These are phyloP conservation scores for Halesus radiatus DNA, from an alignment of 1,140 invertebrate genomes.

Conservation along the genomic window DNA sequence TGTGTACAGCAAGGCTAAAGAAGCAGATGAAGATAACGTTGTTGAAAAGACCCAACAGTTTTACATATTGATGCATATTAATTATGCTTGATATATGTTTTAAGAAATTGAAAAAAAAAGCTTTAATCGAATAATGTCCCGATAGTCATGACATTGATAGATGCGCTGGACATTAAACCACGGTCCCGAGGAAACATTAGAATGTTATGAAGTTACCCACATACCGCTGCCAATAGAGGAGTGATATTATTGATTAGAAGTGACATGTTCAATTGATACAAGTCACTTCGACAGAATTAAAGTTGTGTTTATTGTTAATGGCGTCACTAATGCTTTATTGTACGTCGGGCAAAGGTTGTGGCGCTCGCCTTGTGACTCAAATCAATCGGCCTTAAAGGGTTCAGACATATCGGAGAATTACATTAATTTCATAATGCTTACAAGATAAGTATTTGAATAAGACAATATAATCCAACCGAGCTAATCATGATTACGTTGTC, in stretches of 20 bases:
- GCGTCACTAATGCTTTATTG: neutral
- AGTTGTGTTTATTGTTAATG: neutral
- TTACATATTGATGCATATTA: neutral
- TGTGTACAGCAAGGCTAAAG: too few relatives aligned
- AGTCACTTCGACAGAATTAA: slow-evolving; percentile 7
- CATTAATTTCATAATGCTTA: too few relatives aligned
- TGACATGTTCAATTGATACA: slow-evolving; percentile 55
- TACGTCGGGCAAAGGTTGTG: slow-evolving; percentile 8
- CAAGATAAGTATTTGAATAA: too few relatives aligned
- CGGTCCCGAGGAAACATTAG: too few relatives aligned
- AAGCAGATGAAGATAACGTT: too few relatives aligned
- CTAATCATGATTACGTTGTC: too few relatives aligned
- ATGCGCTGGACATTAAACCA: too few relatives aligned
- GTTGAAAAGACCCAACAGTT: too few relatives aligned
- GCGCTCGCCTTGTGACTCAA: neutral
- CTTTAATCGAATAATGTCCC: neutral
- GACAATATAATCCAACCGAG: too few relatives aligned
- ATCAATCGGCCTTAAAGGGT: neutral
- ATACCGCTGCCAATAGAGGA: neutral
- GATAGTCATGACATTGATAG: too few relatives aligned
- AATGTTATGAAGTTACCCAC: neutral
- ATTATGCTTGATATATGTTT: neutral
- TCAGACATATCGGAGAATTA: too few relatives aligned
- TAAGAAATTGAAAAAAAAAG: neutral
- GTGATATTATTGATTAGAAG: slow-evolving; percentile 41